Evolutionary conservation across 2,797 vertebrate genomes (phyloP), one percentile per base, ranked within the genome.

Genomic region (Hippoglossus hippoglossus): DNA sequence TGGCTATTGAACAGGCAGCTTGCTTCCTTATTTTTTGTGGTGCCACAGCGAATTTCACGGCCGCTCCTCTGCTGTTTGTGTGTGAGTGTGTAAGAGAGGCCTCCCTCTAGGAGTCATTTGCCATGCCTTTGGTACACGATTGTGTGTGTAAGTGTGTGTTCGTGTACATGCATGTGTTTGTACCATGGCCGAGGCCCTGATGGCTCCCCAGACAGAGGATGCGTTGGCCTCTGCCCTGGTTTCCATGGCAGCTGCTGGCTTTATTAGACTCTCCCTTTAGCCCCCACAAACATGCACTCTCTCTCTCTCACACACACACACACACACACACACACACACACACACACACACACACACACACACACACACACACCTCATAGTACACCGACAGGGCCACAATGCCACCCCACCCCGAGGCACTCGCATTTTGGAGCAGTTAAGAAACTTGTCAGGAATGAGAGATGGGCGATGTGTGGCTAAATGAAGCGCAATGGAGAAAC

Each of bases 391-490:
- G 77, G 81, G 75, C 85, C 74, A 67, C 80, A 75, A 54, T 39
- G 69, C 87, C 84, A 80, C 86, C 88, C 85, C 63, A 25, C 80
- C 89, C 80, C 0, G 66, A 83, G 89, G 91, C 84, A 0, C 74
- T 85, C 41, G 66, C 82, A 88, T 91, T 94, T 94, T 88, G 83
- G 86, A 92, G 85, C 87, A 87, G 89, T 94, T 93, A 93, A 92
- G 90, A 93, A 94, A 94, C 92, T 94, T 94, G 94, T 95, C 94
- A 94, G 91, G 90, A 94, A 94, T 94, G 93, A 95, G 91, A 94
- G 93, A 94, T 94, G 93, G 92, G 49, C 70, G 59, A 89, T 89
- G 91, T 86, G 87, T 91, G 83, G 91, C 93, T 92, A 94, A 94
- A 94, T 94, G 93, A 95, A 93, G 91, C 88, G 83, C 89, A 94